These are phyloP conservation scores for Aphidoletes aphidimyza DNA, from an alignment of 2,888 invertebrate species.

Conservation along the genomic window DNA sequence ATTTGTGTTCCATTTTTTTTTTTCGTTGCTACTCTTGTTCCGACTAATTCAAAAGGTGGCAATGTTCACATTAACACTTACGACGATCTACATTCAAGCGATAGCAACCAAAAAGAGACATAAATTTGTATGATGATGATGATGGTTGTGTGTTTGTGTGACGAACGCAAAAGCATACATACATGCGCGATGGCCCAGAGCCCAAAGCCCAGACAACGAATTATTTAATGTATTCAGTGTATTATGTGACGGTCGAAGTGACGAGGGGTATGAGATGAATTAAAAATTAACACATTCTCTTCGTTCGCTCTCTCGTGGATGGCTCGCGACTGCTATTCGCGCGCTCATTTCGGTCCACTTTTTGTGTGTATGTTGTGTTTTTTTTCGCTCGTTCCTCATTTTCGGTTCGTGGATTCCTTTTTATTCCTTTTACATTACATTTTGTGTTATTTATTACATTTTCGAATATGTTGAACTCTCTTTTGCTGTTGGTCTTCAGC, in stretches of 20 bases:
- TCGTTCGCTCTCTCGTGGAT: background rate
- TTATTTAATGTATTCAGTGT: conserved; percentile 25
- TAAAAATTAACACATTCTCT: conserved; percentile 51
- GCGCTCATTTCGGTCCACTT: background rate
- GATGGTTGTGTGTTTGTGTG: background rate
- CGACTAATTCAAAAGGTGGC: conserved; percentile 19
- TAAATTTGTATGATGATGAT: background rate
- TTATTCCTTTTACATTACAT: conserved; percentile 28
- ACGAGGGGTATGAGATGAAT: conserved; percentile 33
- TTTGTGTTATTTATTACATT: conserved; percentile 46
- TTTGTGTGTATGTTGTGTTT: background rate
- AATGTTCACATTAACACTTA: conserved; percentile 46
- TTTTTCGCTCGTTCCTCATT: background rate
- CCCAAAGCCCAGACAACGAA: background rate
- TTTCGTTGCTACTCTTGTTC: background rate
- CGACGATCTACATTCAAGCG: background rate
- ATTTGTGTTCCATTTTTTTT: background rate
- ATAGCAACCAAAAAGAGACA: background rate
- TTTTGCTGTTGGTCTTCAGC: background rate
- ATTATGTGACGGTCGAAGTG: background rate
- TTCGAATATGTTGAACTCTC: background rate
- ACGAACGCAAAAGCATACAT: background rate
- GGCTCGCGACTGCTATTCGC: background rate
- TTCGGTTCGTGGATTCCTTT: background rate
- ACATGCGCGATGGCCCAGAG: background rate